Evolutionary conservation across 2,113 vertebrate species (phyloP), one percentile per base, ranked within the genome.

Genomic region (Melanerpes formicivorus): DNA sequence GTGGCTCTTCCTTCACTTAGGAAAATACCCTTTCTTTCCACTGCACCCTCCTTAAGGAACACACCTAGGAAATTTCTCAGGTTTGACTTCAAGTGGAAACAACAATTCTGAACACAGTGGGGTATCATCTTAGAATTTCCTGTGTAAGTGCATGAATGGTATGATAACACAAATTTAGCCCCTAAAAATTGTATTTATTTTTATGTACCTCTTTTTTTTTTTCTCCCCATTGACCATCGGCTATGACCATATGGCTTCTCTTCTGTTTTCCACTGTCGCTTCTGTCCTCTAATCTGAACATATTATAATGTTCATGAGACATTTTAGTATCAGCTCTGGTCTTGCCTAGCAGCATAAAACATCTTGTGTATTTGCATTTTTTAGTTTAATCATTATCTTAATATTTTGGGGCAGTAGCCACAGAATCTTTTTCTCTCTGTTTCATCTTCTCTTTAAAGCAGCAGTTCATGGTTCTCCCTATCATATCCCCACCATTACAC

Each of bases 281-380:
- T 84, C 83, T 96, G 79, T 77, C 80, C 75, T 32, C 86, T 95
- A 52, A 60, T 93, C 93, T 92, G 91, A 94, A 95, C 93, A 93
- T 94, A 79, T 90, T 95, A 94, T 42, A 96, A 96, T 97, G 96
- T 97, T 98, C 95, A 87, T 79, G 88, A 96, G 95, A 95, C 80
- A 94, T 93, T 95, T 96, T 95, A 96, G 93, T 92, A 95, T 96
- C 95, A 94, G 71, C 90, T 95, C 65, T 94, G 78, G 67, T 94
- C 93, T 95, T 93, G 44, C 97, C 95, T 94, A 95, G 94, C 93
- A 97, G 95, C 96, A 95, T 95, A 95, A 96, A 96, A 97, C 96
- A 97, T 97, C 97, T 98, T 96, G 92, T 95, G 86, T 93, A 97
- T 97, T 97, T 98, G 96, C 96, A 97, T 97, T 97, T 96, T 97